These are phyloP conservation scores for Otolemur garnettii DNA, from an alignment of 2,113 vertebrate species.

Conservation along the genomic window DNA sequence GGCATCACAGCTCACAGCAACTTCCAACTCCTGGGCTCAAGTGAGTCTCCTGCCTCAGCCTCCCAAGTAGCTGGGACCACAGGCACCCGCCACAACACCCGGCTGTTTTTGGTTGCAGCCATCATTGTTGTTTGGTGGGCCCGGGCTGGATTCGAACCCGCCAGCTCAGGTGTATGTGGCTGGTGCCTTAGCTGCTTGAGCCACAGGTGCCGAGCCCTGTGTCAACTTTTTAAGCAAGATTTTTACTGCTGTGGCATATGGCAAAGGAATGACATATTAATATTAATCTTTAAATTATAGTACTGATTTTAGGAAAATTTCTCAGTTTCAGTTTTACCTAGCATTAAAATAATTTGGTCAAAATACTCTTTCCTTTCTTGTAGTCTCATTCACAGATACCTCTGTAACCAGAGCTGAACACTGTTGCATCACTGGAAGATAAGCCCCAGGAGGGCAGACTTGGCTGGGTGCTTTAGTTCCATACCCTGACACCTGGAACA, in stretches of 20 bases:
- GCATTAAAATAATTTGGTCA: slow-evolving; percentile 44
- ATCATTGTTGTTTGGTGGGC: no score
- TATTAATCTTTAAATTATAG: slow-evolving; percentile 33
- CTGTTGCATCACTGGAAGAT: not conserved
- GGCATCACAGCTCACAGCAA: no score
- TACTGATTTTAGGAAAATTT: not conserved
- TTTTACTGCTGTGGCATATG: slow-evolving; percentile 8
- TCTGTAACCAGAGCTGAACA: not conserved
- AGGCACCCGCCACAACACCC: no score
- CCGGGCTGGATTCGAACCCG: no score
- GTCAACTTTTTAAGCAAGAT: not conserved
- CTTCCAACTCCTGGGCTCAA: no score
- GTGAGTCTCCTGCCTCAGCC: no score
- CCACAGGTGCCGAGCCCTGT: no score
- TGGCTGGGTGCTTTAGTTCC: not conserved
- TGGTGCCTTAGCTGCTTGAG: no score
- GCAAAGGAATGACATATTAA: not conserved
- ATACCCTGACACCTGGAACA: not conserved
- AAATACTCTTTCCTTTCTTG: slow-evolving; percentile 14
- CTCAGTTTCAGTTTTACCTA: slow-evolving; percentile 52
- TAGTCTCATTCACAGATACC: not conserved
- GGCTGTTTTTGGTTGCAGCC: no score
- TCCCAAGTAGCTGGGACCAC: no score
- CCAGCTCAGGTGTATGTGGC: no score
- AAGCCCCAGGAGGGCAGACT: not conserved